Percentiles rank a stretch among this genome's conserved stretches.
phyloP scores from a whole-genome alignment of 2,888 invertebrate species.

The Drosophila mimetica region DNA sequence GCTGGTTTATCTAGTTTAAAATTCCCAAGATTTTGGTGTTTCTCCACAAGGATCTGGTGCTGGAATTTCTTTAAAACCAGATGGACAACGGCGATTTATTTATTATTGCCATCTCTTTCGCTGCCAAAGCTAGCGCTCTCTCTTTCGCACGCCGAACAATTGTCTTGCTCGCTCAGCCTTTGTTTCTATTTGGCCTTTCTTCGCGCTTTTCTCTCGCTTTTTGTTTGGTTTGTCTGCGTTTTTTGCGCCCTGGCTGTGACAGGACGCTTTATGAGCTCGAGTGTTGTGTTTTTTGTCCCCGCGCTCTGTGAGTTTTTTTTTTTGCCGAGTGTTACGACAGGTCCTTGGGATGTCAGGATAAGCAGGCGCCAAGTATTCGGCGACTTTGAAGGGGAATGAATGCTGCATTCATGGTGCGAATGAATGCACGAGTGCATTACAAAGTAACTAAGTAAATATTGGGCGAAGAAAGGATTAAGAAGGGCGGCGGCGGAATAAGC shows the following conservation, averaged over 20 bases:
- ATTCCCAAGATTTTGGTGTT: not conserved
- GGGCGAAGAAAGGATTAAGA: not conserved
- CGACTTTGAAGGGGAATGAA: conserved; percentile 31
- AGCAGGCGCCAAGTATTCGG: conserved; percentile 36
- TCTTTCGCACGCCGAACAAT: conserved; percentile 26
- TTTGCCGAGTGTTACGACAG: conserved; percentile 33
- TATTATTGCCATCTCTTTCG: not conserved
- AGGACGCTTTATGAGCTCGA: conserved; percentile 42
- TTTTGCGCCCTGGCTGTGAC: conserved; percentile 34
- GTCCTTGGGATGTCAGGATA: conserved; percentile 40
- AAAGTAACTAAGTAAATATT: conserved; percentile 28
- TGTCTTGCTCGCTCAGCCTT: conserved; percentile 36
- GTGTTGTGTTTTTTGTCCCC: conserved; percentile 33
- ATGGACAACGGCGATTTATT: conserved; percentile 11
- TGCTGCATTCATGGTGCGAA: conserved; percentile 19
- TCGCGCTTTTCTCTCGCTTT: conserved; percentile 7
- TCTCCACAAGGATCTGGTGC: not conserved
- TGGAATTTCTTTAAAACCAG: not conserved
- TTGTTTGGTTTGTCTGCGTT: conserved; percentile 16
- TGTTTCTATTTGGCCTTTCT: conserved; percentile 26
- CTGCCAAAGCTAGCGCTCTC: not conserved
- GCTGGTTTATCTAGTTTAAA: conserved; percentile 6
- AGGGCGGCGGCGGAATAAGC: too few relatives aligned
- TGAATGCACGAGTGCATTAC: conserved; percentile 27
- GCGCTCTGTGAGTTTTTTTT: conserved; percentile 6